Evolutionary conservation across 2,888 invertebrate genomes (phyloP).

Genomic region (Synergus japonicus): DNA sequence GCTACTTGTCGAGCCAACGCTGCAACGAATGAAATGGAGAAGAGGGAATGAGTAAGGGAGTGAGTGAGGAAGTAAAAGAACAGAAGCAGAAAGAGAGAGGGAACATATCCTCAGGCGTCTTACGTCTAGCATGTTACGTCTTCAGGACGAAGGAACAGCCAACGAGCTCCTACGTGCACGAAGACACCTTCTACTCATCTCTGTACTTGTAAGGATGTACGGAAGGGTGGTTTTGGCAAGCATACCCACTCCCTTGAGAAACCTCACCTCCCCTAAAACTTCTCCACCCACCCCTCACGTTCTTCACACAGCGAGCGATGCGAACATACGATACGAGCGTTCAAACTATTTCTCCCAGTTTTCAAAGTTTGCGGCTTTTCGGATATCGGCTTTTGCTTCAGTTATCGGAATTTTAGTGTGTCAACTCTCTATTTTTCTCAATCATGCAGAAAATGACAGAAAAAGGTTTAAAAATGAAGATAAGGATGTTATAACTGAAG

Average conservation of each 20-base stretch:
- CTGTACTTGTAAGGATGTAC: slow-evolving; percentile 68
- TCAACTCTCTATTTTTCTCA: neutral
- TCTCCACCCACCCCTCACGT: neutral
- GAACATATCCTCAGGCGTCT: slow-evolving; percentile 69
- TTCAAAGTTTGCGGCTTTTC: slow-evolving; percentile 23
- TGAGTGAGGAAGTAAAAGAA: neutral
- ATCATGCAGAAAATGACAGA: neutral
- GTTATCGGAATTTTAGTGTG: slow-evolving; percentile 11
- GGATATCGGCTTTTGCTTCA: slow-evolving; percentile 12
- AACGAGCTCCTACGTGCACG: slow-evolving; percentile 70
- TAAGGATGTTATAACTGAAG: too few relatives aligned
- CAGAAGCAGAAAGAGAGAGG: slow-evolving; percentile 18
- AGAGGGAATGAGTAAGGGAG: slow-evolving; percentile 30
- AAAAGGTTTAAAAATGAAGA: neutral
- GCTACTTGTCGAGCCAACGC: slow-evolving; percentile 66
- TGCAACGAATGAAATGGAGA: slow-evolving; percentile 38
- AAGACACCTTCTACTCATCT: slow-evolving; percentile 65
- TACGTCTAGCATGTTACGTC: slow-evolving; percentile 71
- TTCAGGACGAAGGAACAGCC: slow-evolving; percentile 70
- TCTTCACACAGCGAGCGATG: slow-evolving; percentile 26
- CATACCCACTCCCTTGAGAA: slow-evolving; percentile 67
- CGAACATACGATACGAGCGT: slow-evolving; percentile 31
- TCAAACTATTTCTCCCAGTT: slow-evolving; percentile 31
- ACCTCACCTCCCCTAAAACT: slow-evolving; percentile 61
- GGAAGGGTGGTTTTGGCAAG: slow-evolving; percentile 74